Conservation (phyloP, 2,888 invertebrate genomes). For the Cynaeus angustus region DNA sequence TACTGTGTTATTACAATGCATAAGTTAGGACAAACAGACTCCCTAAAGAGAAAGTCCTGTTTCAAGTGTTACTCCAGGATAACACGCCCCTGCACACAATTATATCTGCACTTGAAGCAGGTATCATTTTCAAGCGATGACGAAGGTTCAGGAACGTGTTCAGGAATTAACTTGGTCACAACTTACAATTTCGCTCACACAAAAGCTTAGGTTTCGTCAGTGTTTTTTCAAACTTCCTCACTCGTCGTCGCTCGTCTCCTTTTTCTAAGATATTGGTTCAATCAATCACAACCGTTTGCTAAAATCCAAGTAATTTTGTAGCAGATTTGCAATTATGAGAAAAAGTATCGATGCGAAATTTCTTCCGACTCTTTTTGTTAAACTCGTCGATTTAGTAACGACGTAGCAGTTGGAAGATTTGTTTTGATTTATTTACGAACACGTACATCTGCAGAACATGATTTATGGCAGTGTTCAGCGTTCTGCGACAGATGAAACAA, state of each 20-base stretch:
- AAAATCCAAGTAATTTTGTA: constrained; percentile 4
- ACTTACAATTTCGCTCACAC: constrained; percentile 14
- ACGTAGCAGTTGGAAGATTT: constrained; percentile 36
- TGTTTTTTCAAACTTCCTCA: constrained; percentile 8
- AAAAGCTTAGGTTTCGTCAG: not conserved
- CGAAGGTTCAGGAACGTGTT: constrained; percentile 16
- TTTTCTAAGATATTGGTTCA: constrained; percentile 12
- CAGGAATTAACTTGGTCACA: constrained; percentile 15
- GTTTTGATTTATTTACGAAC: constrained; percentile 47
- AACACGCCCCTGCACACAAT: constrained; percentile 20
- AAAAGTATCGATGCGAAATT: constrained; percentile 4
- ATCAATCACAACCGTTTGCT: constrained; percentile 15
- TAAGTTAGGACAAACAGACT: constrained; percentile 20
- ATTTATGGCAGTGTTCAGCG: constrained; percentile 45
- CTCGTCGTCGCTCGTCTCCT: not conserved
- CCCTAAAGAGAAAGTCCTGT: constrained; percentile 7
- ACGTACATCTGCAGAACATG: constrained; percentile 48
- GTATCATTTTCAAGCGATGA: constrained; percentile 24
- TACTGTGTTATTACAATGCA: constrained; percentile 4
- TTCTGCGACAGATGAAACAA: constrained; percentile 49
- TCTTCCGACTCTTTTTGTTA: constrained; percentile 29
- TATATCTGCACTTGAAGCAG: constrained; percentile 28
- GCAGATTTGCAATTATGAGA: constrained; percentile 31
- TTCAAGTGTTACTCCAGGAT: constrained; percentile 19
- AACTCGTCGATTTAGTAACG: constrained; percentile 29